phyloP scores from a whole-genome alignment of 1,140 invertebrate species.

The Phenacoccus solenopsis region DNA sequence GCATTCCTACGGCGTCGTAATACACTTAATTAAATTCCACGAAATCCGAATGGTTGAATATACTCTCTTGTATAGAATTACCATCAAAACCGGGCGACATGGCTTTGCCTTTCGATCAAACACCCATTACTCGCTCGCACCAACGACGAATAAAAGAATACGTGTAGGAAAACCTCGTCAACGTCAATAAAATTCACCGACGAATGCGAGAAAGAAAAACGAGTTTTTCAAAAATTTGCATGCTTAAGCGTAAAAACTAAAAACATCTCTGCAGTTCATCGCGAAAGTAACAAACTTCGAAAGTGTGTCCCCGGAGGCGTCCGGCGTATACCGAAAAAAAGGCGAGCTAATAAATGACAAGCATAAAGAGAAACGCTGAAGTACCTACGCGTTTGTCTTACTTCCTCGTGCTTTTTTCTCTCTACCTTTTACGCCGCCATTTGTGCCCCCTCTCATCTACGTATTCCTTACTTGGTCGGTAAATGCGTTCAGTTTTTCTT shows the following conservation, averaged over 20 bases:
- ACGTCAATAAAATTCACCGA: no score
- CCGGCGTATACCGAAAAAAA: background rate
- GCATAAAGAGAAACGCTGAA: background rate
- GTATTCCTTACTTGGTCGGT: no score
- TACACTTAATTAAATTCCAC: background rate
- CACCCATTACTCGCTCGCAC: no score
- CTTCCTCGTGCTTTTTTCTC: background rate
- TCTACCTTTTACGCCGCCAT: background rate
- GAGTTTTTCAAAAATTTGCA: background rate
- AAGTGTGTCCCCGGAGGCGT: background rate
- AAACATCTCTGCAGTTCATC: background rate
- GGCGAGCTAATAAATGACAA: background rate
- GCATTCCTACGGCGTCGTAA: background rate
- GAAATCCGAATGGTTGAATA: background rate
- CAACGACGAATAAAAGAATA: no score
- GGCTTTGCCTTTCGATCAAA: no score
- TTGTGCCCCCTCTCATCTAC: no score
- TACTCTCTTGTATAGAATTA: no score
- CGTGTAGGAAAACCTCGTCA: no score
- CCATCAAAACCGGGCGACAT: no score
- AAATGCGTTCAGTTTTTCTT: constrained; percentile 2
- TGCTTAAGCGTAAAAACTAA: background rate
- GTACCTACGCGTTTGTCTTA: background rate
- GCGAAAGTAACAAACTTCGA: background rate
- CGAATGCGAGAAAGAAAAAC: no score